Conservation (phyloP, 2,888 invertebrate species). For the Galerucella calmariensis region DNA sequence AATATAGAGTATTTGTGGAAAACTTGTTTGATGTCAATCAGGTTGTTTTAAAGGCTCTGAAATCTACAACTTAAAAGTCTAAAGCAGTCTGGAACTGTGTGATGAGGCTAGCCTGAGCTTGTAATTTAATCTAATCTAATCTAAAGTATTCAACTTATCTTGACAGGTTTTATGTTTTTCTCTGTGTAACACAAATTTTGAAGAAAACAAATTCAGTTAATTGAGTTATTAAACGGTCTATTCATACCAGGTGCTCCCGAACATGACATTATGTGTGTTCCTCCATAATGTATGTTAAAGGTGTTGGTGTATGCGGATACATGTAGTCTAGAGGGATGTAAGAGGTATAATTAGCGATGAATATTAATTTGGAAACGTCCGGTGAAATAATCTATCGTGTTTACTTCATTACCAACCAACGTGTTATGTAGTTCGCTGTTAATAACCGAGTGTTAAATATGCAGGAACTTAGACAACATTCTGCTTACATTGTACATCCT, state of each 20-base stretch:
- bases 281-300: slow-evolving; percentile 7
- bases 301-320: slow-evolving; percentile 11
- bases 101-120: too few species aligned
- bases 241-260: neutral
- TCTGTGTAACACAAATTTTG: too few species aligned
- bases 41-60: too few species aligned
- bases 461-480: neutral
- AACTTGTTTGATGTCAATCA: too few species aligned
- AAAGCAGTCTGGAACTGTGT: too few species aligned
- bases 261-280: neutral
- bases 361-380: slow-evolving; percentile 24
- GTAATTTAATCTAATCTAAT: too few species aligned
- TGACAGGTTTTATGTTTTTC: too few species aligned
- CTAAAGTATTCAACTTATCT: too few species aligned
- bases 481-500: neutral
- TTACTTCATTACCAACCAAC: slow-evolving; percentile 1
- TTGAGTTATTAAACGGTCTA: neutral
- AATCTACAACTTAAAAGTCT: too few species aligned
- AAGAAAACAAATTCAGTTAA: too few species aligned
- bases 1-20: too few species aligned
- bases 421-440: neutral
- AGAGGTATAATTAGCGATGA: slow-evolving; percentile 22
- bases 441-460: slow-evolving; percentile 1
- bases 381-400: neutral
- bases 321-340: slow-evolving; percentile 19